phyloP scores from a whole-genome alignment of 2,888 invertebrate species.

The Phanerotoma sp. region DNA sequence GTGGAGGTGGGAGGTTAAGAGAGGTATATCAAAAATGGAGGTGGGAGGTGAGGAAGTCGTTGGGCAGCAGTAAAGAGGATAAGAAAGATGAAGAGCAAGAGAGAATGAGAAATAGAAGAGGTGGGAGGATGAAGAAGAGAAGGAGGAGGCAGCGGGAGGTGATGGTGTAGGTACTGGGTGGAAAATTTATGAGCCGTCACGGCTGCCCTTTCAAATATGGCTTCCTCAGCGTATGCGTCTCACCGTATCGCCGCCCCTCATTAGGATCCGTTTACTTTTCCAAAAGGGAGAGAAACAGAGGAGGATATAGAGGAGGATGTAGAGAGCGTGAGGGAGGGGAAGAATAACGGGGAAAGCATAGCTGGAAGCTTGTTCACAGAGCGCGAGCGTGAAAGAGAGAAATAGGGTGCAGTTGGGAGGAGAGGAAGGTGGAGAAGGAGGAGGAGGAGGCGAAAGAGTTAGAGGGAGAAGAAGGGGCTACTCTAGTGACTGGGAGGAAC shows the following conservation, averaged over 20 bases:
- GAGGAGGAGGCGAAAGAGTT: too few relatives aligned
- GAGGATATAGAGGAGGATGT: not conserved
- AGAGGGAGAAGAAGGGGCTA: too few relatives aligned
- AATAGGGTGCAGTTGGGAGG: too few relatives aligned
- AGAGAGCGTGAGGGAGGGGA: not conserved
- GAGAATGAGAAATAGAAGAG: not conserved
- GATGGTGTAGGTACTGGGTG: not conserved
- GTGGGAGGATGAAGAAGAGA: not conserved
- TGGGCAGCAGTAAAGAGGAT: not conserved
- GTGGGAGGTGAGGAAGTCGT: too few relatives aligned
- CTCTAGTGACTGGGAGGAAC: not conserved
- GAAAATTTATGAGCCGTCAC: constrained; percentile 10
- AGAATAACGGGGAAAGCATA: constrained; percentile 7
- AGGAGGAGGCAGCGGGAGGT: not conserved
- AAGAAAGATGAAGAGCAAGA: not conserved
- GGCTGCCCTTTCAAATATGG: constrained; percentile 8
- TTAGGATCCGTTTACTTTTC: constrained; percentile 27
- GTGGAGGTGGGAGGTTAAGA: too few relatives aligned
- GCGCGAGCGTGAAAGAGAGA: too few relatives aligned
- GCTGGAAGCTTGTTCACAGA: not conserved
- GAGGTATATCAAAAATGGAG: too few relatives aligned
- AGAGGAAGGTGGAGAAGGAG: too few relatives aligned
- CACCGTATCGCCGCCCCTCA: constrained; percentile 15
- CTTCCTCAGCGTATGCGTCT: constrained; percentile 8
- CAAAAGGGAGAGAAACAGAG: constrained; percentile 1